Conservation (phyloP, 2,888 invertebrate species). For the Tolmerus cingulatus region DNA sequence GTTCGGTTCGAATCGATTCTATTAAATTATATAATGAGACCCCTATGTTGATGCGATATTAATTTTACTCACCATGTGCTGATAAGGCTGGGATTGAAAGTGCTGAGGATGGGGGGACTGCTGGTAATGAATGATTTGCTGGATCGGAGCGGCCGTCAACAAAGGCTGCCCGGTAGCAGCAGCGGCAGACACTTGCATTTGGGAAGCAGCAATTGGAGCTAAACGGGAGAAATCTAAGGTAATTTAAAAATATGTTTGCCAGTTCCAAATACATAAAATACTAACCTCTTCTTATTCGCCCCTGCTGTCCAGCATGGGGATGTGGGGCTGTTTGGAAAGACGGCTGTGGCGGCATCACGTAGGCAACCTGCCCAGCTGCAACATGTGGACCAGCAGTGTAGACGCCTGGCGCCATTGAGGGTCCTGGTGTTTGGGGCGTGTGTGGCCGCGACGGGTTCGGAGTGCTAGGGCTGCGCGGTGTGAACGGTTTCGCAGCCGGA, state of each 20-base stretch:
- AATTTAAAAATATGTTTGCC: background rate
- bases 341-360: conserved; percentile 59
- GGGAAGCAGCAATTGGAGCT: conserved; percentile 67
- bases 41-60: background rate
- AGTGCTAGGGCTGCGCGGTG: conserved; percentile 75
- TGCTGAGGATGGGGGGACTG: conserved; percentile 67
- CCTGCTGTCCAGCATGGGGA: conserved; percentile 58
- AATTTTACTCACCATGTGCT: conserved; percentile 64
- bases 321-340: conserved; percentile 60
- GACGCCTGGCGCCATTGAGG: conserved; percentile 57
- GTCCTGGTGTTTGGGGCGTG: conserved; percentile 81
- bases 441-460: conserved; percentile 77
- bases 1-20: too few relatives aligned
- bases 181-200: conserved; percentile 80
- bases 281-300: conserved; percentile 63
- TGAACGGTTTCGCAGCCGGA: conserved; percentile 88
- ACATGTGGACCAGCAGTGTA: conserved; percentile 57
- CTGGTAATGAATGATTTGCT: conserved; percentile 72
- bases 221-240: conserved; percentile 13
- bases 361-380: conserved; percentile 59
- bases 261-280: background rate
- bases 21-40: too few relatives aligned
- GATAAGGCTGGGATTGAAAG: conserved; percentile 64
- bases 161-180: conserved; percentile 83
- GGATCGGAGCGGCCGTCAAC: conserved; percentile 81